Conservation (phyloP, 2,888 invertebrate genomes). For the Cephus sareptanus region DNA sequence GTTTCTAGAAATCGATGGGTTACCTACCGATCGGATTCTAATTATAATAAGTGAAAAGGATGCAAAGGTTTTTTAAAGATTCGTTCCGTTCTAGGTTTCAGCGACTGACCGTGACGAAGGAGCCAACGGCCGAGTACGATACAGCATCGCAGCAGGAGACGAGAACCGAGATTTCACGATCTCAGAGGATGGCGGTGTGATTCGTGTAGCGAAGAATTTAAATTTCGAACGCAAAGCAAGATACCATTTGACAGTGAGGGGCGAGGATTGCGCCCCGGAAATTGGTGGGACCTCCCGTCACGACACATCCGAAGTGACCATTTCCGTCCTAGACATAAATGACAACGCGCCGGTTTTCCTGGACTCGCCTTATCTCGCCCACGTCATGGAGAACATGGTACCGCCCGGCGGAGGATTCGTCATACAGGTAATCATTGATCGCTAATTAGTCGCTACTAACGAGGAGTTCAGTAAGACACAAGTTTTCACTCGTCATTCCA, state of each 20-base stretch:
- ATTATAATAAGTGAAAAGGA: background rate
- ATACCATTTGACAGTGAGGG: constrained; percentile 85
- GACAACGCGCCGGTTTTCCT: constrained; percentile 94
- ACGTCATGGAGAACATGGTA: constrained; percentile 92
- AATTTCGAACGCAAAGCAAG: constrained; percentile 91
- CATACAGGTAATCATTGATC: constrained; percentile 54
- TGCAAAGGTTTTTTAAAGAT: background rate
- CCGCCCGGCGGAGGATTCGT: constrained; percentile 81
- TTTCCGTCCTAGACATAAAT: constrained; percentile 90
- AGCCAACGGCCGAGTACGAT: constrained; percentile 90
- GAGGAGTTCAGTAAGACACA: background rate
- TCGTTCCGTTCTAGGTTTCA: constrained; percentile 73
- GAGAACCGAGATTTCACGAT: constrained; percentile 92
- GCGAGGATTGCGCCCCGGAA: constrained; percentile 88
- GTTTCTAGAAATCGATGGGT: background rate
- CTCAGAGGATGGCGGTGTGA: constrained; percentile 90
- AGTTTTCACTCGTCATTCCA: background rate
- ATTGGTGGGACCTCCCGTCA: constrained; percentile 70
- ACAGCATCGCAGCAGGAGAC: constrained; percentile 90
- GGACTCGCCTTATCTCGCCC: constrained; percentile 93
- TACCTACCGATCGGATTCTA: background rate
- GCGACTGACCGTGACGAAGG: constrained; percentile 91
- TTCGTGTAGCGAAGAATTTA: constrained; percentile 91
- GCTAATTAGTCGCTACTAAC: background rate
- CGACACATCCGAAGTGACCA: constrained; percentile 84